Conservation (phyloP, 2,888 invertebrate genomes). For the Oxycera nigricornis region DNA sequence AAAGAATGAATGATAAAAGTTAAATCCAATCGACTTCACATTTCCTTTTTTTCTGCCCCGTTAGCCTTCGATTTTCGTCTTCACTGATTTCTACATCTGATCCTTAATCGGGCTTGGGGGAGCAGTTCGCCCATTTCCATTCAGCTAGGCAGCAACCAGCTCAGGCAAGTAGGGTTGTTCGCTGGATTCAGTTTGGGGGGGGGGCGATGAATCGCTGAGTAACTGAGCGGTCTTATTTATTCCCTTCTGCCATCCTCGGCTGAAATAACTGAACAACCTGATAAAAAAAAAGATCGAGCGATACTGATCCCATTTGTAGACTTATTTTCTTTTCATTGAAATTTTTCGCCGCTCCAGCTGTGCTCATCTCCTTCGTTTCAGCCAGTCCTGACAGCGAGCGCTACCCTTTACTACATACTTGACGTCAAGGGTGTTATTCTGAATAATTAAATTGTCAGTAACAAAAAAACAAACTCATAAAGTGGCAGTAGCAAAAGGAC, state of each 20-base stretch:
- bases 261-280: constrained; percentile 9
- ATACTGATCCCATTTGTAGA: constrained; percentile 5
- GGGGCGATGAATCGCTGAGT: not conserved
- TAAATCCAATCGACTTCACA: constrained; percentile 33
- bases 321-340: constrained; percentile 8
- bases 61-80: constrained; percentile 38
- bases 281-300: not conserved
- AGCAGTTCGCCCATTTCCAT: not conserved
- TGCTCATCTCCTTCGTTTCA: not conserved
- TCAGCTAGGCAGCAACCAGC: too few relatives aligned
- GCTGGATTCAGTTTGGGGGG: not conserved
- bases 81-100: constrained; percentile 39
- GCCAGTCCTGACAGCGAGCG: not conserved
- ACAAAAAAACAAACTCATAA: constrained; percentile 6
- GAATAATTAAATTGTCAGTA: constrained; percentile 40
- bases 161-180: too few relatives aligned
- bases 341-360: not conserved
- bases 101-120: not conserved
- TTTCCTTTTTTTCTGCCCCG: constrained; percentile 23
- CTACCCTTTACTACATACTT: not conserved
- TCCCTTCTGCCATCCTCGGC: not conserved
- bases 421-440: constrained; percentile 2
- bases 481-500: not conserved
- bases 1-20: constrained; percentile 14
- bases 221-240: constrained; percentile 12